These are phyloP conservation scores for Lagopus leucura DNA, from an alignment of 2,113 vertebrate species.

Conservation along the genomic window DNA sequence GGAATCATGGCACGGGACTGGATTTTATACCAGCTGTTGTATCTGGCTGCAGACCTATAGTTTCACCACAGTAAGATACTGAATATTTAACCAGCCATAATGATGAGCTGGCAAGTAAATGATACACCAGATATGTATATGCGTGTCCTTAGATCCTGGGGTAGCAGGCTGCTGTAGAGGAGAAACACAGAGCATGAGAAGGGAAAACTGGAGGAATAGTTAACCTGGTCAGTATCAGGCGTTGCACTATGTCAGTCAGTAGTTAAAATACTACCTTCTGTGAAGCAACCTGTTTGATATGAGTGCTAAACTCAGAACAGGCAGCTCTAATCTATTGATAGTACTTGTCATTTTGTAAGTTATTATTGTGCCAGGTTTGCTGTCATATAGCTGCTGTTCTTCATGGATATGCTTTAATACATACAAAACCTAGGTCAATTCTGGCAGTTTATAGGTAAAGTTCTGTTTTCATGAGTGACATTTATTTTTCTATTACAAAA, in stretches of 20 bases:
- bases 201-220: background rate
- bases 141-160: rapidly evolving
- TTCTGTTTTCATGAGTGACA: background rate
- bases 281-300: background rate
- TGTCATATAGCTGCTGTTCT: background rate
- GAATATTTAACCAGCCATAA: background rate
- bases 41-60: background rate
- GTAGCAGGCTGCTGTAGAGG: background rate
- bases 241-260: background rate
- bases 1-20: rapidly evolving
- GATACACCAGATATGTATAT: background rate
- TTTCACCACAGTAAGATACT: background rate
- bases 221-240: background rate
- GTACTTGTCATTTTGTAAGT: background rate
- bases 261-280: background rate
- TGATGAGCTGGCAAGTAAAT: background rate
- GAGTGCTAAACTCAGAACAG: background rate
- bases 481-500: background rate
- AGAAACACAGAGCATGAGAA: background rate
- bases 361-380: background rate
- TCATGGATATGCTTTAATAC: background rate
- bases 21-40: background rate
- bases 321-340: background rate
- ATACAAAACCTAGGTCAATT: background rate
- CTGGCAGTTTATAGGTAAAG: background rate